Evolutionary conservation across 1,140 invertebrate genomes (phyloP).

Genomic region (Dendroctonus ponderosae): DNA sequence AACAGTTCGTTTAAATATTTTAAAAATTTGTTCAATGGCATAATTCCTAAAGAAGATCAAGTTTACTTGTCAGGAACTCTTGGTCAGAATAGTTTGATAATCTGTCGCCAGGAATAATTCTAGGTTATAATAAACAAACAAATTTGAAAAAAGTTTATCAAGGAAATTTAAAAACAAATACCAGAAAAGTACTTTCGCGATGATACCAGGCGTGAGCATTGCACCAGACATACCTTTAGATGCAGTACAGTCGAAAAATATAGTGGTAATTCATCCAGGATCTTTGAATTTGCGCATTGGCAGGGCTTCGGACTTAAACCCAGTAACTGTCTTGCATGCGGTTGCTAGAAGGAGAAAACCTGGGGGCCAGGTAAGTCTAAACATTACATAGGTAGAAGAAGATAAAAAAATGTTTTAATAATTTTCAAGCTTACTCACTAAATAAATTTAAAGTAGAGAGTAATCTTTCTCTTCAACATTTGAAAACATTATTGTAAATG

Average conservation of each 20-base stretch:
- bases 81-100: too few relatives aligned
- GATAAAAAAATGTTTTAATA: not conserved
- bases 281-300: slow-evolving; percentile 87
- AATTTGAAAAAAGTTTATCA: not conserved
- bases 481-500: too few relatives aligned
- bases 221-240: slow-evolving; percentile 30
- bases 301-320: slow-evolving; percentile 83
- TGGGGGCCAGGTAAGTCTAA: slow-evolving; percentile 50
- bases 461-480: too few relatives aligned
- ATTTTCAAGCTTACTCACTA: not conserved
- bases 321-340: slow-evolving; percentile 81
- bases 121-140: too few relatives aligned
- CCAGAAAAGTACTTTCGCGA: slow-evolving; percentile 5
- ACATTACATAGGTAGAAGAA: not conserved
- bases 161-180: not conserved
- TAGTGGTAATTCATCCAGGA: slow-evolving; percentile 94
- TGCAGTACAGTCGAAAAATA: slow-evolving; percentile 65
- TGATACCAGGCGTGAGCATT: slow-evolving; percentile 2
- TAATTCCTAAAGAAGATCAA: too few relatives aligned
- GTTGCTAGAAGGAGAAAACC: slow-evolving; percentile 69
- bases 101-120: too few relatives aligned
- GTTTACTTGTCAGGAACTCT: too few relatives aligned
- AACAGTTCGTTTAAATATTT: too few relatives aligned
- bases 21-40: too few relatives aligned
- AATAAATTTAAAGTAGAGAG: too few relatives aligned